Base-by-base conservation (phyloP, 2,113 vertebrate genomes). In the Scopus umbretta region DNA sequence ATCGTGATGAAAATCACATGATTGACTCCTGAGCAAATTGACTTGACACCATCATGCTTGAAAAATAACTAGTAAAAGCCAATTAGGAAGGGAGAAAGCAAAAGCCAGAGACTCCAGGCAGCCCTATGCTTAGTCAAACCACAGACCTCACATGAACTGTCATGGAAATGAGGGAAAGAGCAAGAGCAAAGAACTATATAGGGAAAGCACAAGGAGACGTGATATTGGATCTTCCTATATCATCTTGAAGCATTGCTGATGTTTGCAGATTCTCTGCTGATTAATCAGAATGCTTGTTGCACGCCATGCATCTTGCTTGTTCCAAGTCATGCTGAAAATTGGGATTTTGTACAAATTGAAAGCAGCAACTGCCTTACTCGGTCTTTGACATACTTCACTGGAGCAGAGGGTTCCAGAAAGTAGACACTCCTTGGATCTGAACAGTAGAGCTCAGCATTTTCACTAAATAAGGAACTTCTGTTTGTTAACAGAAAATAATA, bases 181-280 rank as follows among this genome's bases (percentile, higher is more conserved):
- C 92, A 95, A 96, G 88, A 90, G 47, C 82, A 94, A 86, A 93
- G 29, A 58, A 63, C 95, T 96, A 96, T 80, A 90, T 79, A 73
- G 32, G 88, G 95, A 92, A 96, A 88, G 86, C 80, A 84, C 92
- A 95, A 92, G 86, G 80, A 92, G 94, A 95, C 36, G 30, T 0
- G 27, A 71, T 19, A 90, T n/a, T 67, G 88, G 42, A 95, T 75
- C 93, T 75, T 96, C 86, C 95, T 89, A 13, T 66, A 89, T 53
- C 61, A 89, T 93, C 79, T 53, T 56, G 85, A 88, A 94, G 52
- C 79, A 70, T 45, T 95, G 87, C 86, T 94, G 96, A 91, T 86
- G 90, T 76, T 55, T 82, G 90, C 80, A 90, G 68, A 96, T 96
- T 96, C 81, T 82, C 62, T 96, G 93, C 81, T 86, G 74, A 87